phyloP scores from a whole-genome alignment of 2,113 vertebrate species.

The Pholis gunnellus region DNA sequence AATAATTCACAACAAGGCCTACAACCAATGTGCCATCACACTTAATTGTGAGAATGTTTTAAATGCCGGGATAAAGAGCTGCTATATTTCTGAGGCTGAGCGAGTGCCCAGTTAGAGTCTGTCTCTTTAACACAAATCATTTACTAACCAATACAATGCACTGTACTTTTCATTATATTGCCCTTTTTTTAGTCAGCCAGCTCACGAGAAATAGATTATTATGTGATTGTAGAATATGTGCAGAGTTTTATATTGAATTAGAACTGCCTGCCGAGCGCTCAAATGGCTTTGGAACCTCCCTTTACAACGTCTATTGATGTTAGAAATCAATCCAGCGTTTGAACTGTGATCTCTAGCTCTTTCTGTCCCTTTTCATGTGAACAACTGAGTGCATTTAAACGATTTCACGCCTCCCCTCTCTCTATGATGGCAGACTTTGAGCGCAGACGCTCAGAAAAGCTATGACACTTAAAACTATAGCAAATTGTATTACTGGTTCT shows the following conservation, averaged over 20 bases:
- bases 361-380: not conserved
- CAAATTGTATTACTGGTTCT: not conserved
- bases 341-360: not conserved
- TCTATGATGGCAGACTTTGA: not conserved
- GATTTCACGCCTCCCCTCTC: not conserved
- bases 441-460: not conserved
- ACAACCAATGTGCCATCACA: not conserved
- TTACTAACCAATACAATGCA: not conserved
- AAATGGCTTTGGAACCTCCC: not conserved
- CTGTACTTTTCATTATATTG: not conserved
- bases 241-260: not conserved
- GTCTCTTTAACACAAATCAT: not conserved
- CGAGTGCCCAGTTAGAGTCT: not conserved
- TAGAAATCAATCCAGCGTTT: not conserved
- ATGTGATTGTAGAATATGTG: not conserved
- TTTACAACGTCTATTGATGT: not conserved
- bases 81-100: not conserved
- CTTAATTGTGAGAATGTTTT: not conserved
- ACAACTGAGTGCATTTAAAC: not conserved
- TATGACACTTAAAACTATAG: not conserved
- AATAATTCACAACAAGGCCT: not conserved
- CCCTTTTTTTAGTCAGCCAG: not conserved
- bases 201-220: not conserved
- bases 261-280: not conserved
- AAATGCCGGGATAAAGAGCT: not conserved